Percentiles rank a stretch among this genome's conserved stretches.
Conservation (phyloP, 2,113 vertebrate genomes). For the Nesoenas mayeri region DNA sequence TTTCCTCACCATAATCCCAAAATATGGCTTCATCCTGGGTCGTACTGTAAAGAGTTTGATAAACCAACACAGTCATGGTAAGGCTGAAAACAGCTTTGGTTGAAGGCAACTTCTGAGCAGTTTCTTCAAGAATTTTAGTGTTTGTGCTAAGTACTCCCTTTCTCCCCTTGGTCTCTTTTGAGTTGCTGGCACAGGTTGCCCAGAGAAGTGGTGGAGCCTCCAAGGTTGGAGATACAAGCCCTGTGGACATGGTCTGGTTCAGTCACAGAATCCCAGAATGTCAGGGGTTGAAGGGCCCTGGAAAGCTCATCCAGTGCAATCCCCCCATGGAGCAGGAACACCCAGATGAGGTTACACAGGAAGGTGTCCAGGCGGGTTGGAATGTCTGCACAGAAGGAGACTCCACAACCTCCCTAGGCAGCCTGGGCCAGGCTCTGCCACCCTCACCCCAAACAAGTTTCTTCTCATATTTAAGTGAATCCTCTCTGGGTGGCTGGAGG, state of each 20-base stretch:
- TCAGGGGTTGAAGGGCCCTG: no score
- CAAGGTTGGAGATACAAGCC: background rate
- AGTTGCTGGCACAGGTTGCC: fast-evolving
- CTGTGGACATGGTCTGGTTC: background rate
- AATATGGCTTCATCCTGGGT: background rate
- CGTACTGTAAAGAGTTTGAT: background rate
- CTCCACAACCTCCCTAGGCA: no score
- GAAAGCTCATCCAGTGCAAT: no score
- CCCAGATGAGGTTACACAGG: no score
- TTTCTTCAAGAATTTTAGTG: background rate
- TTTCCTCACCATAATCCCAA: background rate
- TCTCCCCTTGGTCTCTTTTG: background rate
- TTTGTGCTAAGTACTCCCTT: background rate
- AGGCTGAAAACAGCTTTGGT: background rate
- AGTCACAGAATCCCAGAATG: background rate
- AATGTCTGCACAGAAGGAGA: no score
- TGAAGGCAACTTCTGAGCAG: background rate
- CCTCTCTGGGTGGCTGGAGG: background rate
- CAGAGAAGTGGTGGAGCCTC: background rate
- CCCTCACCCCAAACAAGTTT: no score
- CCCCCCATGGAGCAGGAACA: no score
- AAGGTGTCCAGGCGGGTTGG: no score
- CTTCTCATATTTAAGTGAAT: no score
- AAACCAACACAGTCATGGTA: background rate
- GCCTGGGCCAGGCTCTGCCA: no score